These are phyloP conservation scores for Hirtodrosophila confusa DNA, from an alignment of 2,888 invertebrate genomes.

Conservation along the genomic window DNA sequence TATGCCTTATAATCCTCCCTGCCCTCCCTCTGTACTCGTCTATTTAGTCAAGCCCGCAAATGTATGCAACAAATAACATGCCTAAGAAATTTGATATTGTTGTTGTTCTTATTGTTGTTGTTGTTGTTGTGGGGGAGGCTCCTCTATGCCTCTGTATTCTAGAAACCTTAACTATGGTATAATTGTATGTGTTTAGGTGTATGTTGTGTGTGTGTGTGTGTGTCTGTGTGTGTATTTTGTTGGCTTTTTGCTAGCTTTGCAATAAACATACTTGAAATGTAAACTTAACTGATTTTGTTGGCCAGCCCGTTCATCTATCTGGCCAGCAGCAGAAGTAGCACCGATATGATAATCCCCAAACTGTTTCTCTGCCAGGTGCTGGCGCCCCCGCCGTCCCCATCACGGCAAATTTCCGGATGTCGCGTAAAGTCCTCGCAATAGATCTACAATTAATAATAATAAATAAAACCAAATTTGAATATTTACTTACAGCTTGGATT, in stretches of 20 bases:
- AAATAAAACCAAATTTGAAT: background rate
- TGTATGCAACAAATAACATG: conserved; percentile 57
- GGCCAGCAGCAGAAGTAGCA: conserved; percentile 55
- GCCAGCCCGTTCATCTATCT: conserved; percentile 68
- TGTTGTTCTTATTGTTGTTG: conserved; percentile 8
- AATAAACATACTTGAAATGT: conserved; percentile 40
- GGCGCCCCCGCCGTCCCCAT: conserved; percentile 66
- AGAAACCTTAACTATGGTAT: conserved; percentile 72
- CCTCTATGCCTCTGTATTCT: conserved; percentile 17
- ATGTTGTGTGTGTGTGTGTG: conserved; percentile 26
- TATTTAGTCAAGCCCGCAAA: conserved; percentile 37
- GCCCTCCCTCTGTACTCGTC: background rate
- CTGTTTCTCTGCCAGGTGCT: conserved; percentile 35
- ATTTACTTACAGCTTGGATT: no score
- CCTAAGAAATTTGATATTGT: conserved; percentile 12
- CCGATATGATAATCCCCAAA: conserved; percentile 45
- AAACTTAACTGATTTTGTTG: conserved; percentile 49
- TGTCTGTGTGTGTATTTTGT: conserved; percentile 22
- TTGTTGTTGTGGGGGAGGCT: conserved; percentile 17
- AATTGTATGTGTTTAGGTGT: conserved; percentile 16
- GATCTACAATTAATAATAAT: conserved; percentile 54
- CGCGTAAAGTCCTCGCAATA: conserved; percentile 82
- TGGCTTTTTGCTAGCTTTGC: conserved; percentile 23
- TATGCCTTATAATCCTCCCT: conserved; percentile 34
- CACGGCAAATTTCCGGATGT: conserved; percentile 78